Evolutionary conservation across 2,888 invertebrate genomes (phyloP), one percentile per base, ranked within the genome.

Genomic region (Epinotia bilunana): DNA sequence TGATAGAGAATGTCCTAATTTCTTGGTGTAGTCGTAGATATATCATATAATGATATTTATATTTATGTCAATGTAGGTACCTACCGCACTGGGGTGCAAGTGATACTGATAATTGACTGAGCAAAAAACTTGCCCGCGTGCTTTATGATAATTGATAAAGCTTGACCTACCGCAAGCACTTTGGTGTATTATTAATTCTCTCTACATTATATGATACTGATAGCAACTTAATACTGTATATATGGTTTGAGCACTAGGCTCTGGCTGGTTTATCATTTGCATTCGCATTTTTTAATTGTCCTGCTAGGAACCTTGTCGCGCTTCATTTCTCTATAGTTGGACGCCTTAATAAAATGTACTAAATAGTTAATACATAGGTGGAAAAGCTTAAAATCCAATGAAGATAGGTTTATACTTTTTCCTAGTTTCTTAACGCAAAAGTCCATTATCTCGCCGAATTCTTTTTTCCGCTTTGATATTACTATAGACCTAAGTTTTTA

Each of bases 151-250:
- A 71, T 18, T 39, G 74, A 74, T 74, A 74, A 71, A 43, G 70
- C 70, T 60, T 74, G 74, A 74, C 74, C 74, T 74, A 74, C 74
- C 74, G 58, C 74, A 74, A 63, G 63, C 63, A 74, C 65, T 74
- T 71, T 74, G 23, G 23, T 65, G 11, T 46, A 65, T 74, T 71
- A 73, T 62, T 73, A 63, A 70, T 74, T 69, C 63, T 20, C 18
- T 55, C 46, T 49, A 28, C 33, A 69, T 58, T 64, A 63, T 58
- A 57, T 20, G 58, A n/a, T 63, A 69, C 67, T 73, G 68, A 62
- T 73, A 68, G 61, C 67, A 60, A 58, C 39, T 16, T 49, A 65
- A 20, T 65, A 58, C 16, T 23, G 23, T 46, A 16, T 61, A 39
- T 43, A 58, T n/a, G 23, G 57, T 57, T 60, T 58, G 46, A 57